Evolutionary conservation across 2,797 vertebrate species (phyloP), one percentile per base, ranked within the genome.

Genomic region (Danio tinwini): DNA sequence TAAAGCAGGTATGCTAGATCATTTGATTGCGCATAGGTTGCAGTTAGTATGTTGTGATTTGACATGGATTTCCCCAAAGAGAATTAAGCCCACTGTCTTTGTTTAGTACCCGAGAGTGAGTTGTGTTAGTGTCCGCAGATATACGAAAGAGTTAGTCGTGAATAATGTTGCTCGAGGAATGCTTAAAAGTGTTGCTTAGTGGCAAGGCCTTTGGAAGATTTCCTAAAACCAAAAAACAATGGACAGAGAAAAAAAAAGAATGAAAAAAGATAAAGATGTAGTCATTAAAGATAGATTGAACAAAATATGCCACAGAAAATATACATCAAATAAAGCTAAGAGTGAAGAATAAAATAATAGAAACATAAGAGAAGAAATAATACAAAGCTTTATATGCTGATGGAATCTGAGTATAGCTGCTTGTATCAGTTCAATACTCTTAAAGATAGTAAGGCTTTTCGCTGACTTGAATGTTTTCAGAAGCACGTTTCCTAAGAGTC

Each of bases 111-210:
- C 39, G 6, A 63, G 50, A 59, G 40, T 72, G 68, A 72, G 69
- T 80, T 92, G 91, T 92, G 91, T 95, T 93, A 95, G 95, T 94
- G 92, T 95, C 94, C 95, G 96, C 95, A 97, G 95, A 96, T 94
- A 96, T 93, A 90, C 78, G 82, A 90, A 90, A 74, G 88, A 90
- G 90, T 93, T 94, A 94, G 90, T 92, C 83, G 13, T 47, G 14
- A 68, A 44, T 47, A 40, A 63, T 58, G 4, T 42, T 75, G 65
- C 65, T 89, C 89, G 86, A 73, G 6, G 88, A 75, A 71, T 82
- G 78, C 72, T 90, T 81, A 86, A 88, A 89, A 90, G 91, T 88
- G 79, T 81, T 86, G 89, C 89, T 93, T 92, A 93, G 89, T 90
- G 90, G 85, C 87, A 91, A 94, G 91, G 92, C 90, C 92, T 94